A percentile compares a stretch with the other conserved stretches of the same genome.
These are phyloP conservation scores for Halocaridina rubra DNA, from an alignment of 2,888 invertebrate species.

Conservation along the genomic window DNA sequence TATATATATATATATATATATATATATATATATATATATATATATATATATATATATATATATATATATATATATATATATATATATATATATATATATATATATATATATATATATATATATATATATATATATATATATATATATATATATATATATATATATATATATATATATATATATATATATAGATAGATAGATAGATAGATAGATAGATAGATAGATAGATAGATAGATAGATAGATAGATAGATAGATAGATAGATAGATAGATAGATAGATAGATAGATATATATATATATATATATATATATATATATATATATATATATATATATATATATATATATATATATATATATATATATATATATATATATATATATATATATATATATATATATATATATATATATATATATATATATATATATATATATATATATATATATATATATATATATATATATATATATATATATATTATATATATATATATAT, in stretches of 20 bases:
- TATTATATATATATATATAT: constrained; percentile 6
- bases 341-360: constrained; percentile 8
- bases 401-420: neutral
- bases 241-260: neutral
- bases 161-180: neutral
- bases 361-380: neutral
- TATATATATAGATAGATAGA: neutral
- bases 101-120: neutral
- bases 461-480: constrained; percentile 14
- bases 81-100: too few relatives aligned
- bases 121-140: neutral
- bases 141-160: constrained; percentile 12
- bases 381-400: neutral
- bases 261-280: neutral
- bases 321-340: constrained; percentile 4
- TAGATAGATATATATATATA: neutral
- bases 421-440: neutral
- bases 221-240: neutral
- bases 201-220: neutral
- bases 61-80: too few relatives aligned
- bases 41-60: too few relatives aligned
- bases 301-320: neutral
- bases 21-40: too few relatives aligned
- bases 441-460: constrained; percentile 14
- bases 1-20: too few relatives aligned